These are phyloP conservation scores for Urocitellus parryii DNA, from an alignment of 2,113 vertebrate species.

Conservation along the genomic window DNA sequence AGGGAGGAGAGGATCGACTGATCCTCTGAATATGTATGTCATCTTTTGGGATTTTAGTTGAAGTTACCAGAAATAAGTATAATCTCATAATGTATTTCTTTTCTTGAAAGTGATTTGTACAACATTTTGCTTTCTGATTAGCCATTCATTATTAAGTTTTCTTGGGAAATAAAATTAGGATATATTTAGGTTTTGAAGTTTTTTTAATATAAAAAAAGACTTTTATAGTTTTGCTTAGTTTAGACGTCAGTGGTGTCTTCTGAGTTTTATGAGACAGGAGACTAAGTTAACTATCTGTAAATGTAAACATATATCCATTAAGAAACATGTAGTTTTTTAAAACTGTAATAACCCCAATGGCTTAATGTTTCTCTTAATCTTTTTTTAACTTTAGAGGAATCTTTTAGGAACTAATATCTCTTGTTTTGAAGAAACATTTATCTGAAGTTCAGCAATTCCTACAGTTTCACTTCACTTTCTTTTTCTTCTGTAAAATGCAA, in stretches of 20 bases:
- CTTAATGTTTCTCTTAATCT: slow-evolving; percentile 74
- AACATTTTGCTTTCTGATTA: slow-evolving; percentile 53
- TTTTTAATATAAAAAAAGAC: slow-evolving; percentile 45
- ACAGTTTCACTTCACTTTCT: slow-evolving; percentile 77
- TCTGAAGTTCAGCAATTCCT: slow-evolving; percentile 75
- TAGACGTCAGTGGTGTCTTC: slow-evolving; percentile 40
- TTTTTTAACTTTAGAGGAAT: slow-evolving; percentile 74
- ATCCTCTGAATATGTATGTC: slow-evolving; percentile 88
- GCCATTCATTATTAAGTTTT: slow-evolving; percentile 50
- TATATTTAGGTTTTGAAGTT: slow-evolving; percentile 40
- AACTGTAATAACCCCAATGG: slow-evolving; percentile 46
- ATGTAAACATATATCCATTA: slow-evolving; percentile 26
- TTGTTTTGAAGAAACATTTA: slow-evolving; percentile 81
- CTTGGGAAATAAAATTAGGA: slow-evolving; percentile 61
- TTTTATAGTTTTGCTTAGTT: slow-evolving; percentile 59
- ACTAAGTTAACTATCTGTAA: slow-evolving; percentile 55
- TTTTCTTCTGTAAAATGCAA: slow-evolving; percentile 76
- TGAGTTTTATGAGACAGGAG: slow-evolving; percentile 67
- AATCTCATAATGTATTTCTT: neutral
- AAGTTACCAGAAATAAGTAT: neutral
- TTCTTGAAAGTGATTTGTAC: slow-evolving; percentile 48
- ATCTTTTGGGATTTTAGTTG: neutral
- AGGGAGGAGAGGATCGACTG: slow-evolving; percentile 95
- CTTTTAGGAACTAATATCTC: slow-evolving; percentile 77
- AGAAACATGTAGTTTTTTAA: slow-evolving; percentile 63